These are phyloP conservation scores for Himalopsyche tibetana DNA, from an alignment of 2,888 invertebrate species.

Conservation along the genomic window DNA sequence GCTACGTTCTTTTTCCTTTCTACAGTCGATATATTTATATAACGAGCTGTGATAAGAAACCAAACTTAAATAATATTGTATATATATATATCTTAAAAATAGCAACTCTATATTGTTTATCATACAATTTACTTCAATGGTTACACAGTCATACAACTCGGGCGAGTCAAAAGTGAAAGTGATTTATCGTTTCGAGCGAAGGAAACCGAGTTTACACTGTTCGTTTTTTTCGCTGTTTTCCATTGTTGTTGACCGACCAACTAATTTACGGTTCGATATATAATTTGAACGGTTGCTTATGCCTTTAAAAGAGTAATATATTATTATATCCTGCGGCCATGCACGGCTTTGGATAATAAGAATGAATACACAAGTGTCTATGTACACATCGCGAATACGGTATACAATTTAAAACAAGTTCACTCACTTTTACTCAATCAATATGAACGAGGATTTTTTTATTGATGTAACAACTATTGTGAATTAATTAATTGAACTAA, in stretches of 20 bases:
- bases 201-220: slow-evolving; percentile 51
- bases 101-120: neutral
- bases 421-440: neutral
- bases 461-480: too few species aligned
- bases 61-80: too few species aligned
- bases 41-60: too few species aligned
- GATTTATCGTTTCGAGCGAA: slow-evolving; percentile 60
- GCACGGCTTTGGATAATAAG: neutral
- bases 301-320: slow-evolving; percentile 39
- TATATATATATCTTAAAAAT: neutral
- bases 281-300: slow-evolving; percentile 59
- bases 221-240: slow-evolving; percentile 55
- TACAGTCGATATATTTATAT: too few species aligned
- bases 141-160: slow-evolving; percentile 6
- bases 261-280: slow-evolving; percentile 62
- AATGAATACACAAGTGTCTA: neutral
- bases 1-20: too few species aligned
- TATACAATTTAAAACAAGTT: neutral
- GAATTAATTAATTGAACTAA: too few species aligned
- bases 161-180: slow-evolving; percentile 61
- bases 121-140: neutral
- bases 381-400: neutral
- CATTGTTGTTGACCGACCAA: slow-evolving; percentile 42
- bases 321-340: neutral
- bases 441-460: too few species aligned